Percentiles rank a stretch among this genome's conserved stretches.
These are phyloP conservation scores for Lissocephala sabroskyi DNA, from an alignment of 2,888 invertebrate species.

Conservation along the genomic window DNA sequence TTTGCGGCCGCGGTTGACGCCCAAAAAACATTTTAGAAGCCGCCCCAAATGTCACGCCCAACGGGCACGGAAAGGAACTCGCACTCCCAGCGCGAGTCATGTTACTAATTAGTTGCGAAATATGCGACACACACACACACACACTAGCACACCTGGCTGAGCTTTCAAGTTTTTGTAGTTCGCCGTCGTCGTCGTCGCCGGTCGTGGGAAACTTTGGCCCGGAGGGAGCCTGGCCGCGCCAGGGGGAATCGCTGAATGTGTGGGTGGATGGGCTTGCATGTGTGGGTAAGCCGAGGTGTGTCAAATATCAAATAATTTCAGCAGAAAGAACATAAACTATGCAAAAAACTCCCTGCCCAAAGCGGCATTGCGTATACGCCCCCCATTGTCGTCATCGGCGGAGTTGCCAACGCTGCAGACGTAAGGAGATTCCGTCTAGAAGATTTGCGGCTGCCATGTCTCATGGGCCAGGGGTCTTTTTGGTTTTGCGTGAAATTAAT, in stretches of 20 bases:
- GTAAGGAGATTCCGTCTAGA: too few species aligned
- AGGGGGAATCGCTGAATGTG: neutral
- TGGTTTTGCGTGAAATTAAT: conserved; percentile 32
- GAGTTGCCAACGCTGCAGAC: conserved; percentile 17
- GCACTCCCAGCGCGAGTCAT: conserved; percentile 53
- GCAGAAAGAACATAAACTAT: conserved; percentile 34
- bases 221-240: too few species aligned
- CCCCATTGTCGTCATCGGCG: too few species aligned
- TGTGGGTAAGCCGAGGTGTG: too few species aligned
- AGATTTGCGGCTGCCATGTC: too few species aligned
- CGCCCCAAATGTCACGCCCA: conserved; percentile 7
- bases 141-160: conserved; percentile 17
- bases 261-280: conserved; percentile 5
- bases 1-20: too few species aligned
- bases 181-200: too few species aligned
- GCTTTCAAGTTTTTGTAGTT: conserved; percentile 33
- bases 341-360: conserved; percentile 31
- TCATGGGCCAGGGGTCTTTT: too few species aligned
- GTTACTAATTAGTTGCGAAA: conserved; percentile 59
- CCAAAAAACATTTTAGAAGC: neutral
- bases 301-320: conserved; percentile 41
- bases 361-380: conserved; percentile 39
- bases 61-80: neutral
- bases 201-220: too few species aligned
- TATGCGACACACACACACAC: conserved; percentile 31